phyloP scores from a whole-genome alignment of 1,140 invertebrate species.

The Drosophila punjabiensis region DNA sequence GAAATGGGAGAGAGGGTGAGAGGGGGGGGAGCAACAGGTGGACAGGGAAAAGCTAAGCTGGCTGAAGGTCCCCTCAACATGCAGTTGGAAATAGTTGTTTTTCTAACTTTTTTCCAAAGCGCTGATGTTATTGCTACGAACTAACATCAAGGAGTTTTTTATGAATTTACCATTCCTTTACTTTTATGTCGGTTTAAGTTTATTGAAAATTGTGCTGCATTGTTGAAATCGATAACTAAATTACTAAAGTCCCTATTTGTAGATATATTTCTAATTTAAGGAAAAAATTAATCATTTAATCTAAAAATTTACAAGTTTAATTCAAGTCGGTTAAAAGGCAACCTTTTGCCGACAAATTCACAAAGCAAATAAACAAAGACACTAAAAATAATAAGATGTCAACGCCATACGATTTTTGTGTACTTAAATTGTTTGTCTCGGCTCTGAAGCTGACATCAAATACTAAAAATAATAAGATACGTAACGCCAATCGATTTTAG shows the following conservation, averaged over 20 bases:
- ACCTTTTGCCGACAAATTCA: not conserved
- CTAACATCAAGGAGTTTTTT: not conserved
- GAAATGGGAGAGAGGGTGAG: not conserved
- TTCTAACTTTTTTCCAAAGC: not conserved
- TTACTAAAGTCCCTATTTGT: too few species aligned
- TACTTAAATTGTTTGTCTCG: too few species aligned
- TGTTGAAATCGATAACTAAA: too few species aligned
- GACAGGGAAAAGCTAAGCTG: conserved; percentile 2
- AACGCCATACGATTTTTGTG: not conserved
- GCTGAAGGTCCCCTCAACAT: not conserved
- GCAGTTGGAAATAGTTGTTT: conserved; percentile 1
- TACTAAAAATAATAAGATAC: not conserved
- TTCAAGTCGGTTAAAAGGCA: too few species aligned
- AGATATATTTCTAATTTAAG: too few species aligned
- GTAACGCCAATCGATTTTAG: too few species aligned
- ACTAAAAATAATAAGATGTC: not conserved
- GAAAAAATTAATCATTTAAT: too few species aligned
- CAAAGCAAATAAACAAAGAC: not conserved
- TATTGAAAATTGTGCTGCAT: too few species aligned
- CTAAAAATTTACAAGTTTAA: too few species aligned
- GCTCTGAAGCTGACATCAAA: too few species aligned
- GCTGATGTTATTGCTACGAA: not conserved
- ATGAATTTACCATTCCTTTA: not conserved
- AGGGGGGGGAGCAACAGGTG: conserved; percentile 9
- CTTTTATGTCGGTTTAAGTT: too few species aligned